Conservation (phyloP, 1,140 invertebrate genomes). For the Lasioglossum baleicum region DNA sequence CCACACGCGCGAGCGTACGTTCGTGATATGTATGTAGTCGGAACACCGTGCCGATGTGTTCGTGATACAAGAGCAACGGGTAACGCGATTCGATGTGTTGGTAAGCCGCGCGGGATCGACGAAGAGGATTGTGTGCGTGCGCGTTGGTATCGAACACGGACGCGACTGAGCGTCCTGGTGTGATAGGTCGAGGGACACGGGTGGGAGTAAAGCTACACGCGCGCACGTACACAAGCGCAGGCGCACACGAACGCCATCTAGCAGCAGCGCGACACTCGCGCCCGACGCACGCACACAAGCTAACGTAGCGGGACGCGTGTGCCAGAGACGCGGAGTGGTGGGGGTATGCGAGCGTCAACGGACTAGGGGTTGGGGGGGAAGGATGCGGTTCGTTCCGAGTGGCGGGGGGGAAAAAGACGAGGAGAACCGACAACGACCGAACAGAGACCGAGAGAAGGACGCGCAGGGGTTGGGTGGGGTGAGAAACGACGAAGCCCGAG, state of each 20-base stretch:
- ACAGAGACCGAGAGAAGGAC: slow-evolving; percentile 58
- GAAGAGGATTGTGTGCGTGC: slow-evolving; percentile 6
- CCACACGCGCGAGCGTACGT: neutral
- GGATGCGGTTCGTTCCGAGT: slow-evolving; percentile 15
- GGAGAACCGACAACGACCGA: slow-evolving; percentile 39
- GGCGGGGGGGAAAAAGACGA: slow-evolving; percentile 25
- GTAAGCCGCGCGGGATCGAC: neutral
- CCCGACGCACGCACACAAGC: slow-evolving; percentile 31
- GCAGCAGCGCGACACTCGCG: slow-evolving; percentile 31
- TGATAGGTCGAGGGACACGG: slow-evolving; percentile 29
- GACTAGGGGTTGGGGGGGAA: neutral
- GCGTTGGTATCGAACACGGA: slow-evolving; percentile 7
- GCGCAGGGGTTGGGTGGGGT: slow-evolving; percentile 51
- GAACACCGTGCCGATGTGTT: neutral
- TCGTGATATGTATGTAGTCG: neutral
- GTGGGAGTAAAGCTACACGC: slow-evolving; percentile 47
- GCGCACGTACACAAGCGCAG: slow-evolving; percentile 34
- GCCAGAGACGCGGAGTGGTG: slow-evolving; percentile 36
- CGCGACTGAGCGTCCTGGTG: slow-evolving; percentile 22
- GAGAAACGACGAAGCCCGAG: slow-evolving; percentile 43
- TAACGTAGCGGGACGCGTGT: slow-evolving; percentile 34
- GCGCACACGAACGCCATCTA: slow-evolving; percentile 48
- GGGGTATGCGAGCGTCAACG: slow-evolving; percentile 24
- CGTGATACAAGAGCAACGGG: neutral
- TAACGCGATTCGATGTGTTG: neutral